These are phyloP conservation scores for Sarcophaga peregrina DNA, from an alignment of 1,140 invertebrate genomes.

Conservation along the genomic window DNA sequence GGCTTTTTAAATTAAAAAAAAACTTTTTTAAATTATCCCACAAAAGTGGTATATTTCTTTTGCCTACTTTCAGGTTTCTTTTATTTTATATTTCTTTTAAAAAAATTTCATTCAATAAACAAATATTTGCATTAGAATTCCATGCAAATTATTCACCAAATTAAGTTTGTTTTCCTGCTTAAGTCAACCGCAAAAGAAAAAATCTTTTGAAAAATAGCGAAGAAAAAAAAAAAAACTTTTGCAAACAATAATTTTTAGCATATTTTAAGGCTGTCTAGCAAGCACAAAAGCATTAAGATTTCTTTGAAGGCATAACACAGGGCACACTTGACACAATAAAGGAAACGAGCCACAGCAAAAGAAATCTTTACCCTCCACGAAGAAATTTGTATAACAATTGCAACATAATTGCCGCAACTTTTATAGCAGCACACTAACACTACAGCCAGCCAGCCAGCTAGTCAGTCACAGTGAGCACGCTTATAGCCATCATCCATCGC, in stretches of 20 bases:
- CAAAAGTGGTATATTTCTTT: too few relatives aligned
- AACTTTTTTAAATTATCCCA: too few relatives aligned
- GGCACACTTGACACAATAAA: conserved; percentile 4
- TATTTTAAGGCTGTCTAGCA: background rate
- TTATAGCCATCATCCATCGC: too few relatives aligned
- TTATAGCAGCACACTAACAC: background rate
- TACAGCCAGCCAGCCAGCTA: too few relatives aligned
- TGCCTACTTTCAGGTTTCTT: too few relatives aligned
- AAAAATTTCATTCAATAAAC: too few relatives aligned
- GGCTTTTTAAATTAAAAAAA: too few relatives aligned
- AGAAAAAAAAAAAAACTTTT: background rate
- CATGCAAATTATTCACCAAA: background rate
- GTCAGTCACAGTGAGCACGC: too few relatives aligned
- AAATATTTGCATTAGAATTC: too few relatives aligned
- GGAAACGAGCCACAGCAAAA: background rate
- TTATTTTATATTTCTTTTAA: too few relatives aligned
- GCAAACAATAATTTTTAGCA: background rate
- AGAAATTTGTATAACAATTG: background rate
- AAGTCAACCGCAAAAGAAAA: background rate
- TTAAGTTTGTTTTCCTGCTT: background rate
- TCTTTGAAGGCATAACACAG: background rate
- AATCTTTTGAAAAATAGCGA: background rate
- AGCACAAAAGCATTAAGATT: background rate
- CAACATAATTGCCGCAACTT: conserved; percentile 7
- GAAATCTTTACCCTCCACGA: background rate